Evolutionary conservation across 2,888 invertebrate genomes (phyloP), one percentile per base, ranked within the genome.

Genomic region (Pyrgus malvae): DNA sequence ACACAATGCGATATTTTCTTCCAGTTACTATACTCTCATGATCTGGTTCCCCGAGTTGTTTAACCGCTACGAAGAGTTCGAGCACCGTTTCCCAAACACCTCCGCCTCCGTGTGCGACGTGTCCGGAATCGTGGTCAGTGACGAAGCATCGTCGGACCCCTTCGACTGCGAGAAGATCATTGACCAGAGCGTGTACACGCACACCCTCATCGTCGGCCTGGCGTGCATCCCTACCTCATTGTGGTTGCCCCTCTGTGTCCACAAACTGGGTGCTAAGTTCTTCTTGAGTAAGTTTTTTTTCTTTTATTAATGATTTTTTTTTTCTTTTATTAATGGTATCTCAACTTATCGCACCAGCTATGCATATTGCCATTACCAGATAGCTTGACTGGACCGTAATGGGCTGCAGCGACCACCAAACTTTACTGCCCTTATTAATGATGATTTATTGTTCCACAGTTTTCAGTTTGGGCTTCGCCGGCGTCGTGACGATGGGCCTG

Each of bases 1-100:
- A n/a, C n/a, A n/a, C n/a, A n/a, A n/a, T n/a, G n/a, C n/a, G n/a
- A n/a, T n/a, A n/a, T n/a, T n/a, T n/a, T n/a, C n/a, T n/a, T 40
- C n/a, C 27, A 97, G 97, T 73, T 97, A 97, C 84, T 97, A 97
- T 79, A 97, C 97, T 5, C 85, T 97, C 37, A 97, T 96, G 95
- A 93, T 97, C 77, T 97, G 97, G 97, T 97, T 97, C 84, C 97
- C 97, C 9, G 97, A 97, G 79, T 83, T 97, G 67, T 97, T 97
- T 85, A 93, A 93, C 80, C 94, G 97, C 49, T 95, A 95, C 79
- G 95, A 95, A 70, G 93, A 94, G 67, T 95, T 93, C 76, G 95
- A 95, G 72, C 74, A 80, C 19, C 76, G 83, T 1, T 90, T 94
- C 90, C 95, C 95, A 0, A 93, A 92, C 60, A 89, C 92, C 45